These are phyloP conservation scores for Talpa occidentalis DNA, from an alignment of 2,113 vertebrate genomes.

Conservation along the genomic window DNA sequence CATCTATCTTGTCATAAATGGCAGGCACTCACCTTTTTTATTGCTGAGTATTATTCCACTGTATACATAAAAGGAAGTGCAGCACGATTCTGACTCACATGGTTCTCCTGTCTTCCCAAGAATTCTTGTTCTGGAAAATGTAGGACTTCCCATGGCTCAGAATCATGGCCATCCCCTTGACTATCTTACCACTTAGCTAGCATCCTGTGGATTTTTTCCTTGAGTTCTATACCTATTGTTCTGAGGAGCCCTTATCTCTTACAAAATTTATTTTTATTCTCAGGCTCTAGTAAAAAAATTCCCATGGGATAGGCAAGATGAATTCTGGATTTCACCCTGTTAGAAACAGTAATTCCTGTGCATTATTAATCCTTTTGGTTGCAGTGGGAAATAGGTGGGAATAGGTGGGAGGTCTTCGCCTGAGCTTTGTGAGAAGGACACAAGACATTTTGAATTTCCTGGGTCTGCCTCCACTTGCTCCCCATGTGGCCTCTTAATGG, in stretches of 20 bases:
- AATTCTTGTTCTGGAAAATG: neutral
- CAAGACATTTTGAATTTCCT: neutral
- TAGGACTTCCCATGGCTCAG: neutral
- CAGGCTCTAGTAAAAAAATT: neutral
- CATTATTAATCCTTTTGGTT: neutral
- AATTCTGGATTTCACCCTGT: slow-evolving; percentile 1
- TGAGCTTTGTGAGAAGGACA: neutral
- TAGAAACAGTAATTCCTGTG: neutral
- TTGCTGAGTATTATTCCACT: too few species aligned
- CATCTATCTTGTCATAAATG: too few species aligned
- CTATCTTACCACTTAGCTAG: too few species aligned
- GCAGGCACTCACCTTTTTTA: too few species aligned
- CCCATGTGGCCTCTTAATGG: neutral
- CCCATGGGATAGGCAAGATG: neutral
- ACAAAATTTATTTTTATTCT: neutral
- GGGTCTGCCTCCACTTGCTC: neutral
- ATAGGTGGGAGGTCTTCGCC: neutral
- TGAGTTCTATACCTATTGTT: neutral
- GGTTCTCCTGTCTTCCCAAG: neutral
- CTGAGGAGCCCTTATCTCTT: too few species aligned
- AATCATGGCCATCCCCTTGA: fast-evolving
- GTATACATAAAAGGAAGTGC: neutral
- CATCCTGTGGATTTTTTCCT: neutral
- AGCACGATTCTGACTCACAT: neutral
- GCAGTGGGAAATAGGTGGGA: too few species aligned